phyloP scores from a whole-genome alignment of 2,888 invertebrate species.

The Hydraecia micacea region DNA sequence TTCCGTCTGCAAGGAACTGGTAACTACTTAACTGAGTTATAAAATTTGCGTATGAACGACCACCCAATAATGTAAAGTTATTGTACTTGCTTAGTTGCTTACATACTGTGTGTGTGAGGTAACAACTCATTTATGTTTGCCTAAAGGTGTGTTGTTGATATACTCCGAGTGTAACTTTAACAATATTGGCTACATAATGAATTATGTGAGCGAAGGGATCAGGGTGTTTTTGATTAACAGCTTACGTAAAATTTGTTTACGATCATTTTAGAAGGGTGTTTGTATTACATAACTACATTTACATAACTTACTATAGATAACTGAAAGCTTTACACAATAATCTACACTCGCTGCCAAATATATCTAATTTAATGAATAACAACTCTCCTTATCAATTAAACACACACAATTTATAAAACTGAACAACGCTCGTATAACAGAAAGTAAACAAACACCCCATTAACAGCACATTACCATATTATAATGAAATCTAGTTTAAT shows the following conservation, averaged over 20 bases:
- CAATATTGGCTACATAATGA: constrained; percentile 42
- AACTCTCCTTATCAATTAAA: constrained; percentile 9
- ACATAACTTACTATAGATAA: not conserved
- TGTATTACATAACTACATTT: not conserved
- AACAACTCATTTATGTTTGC: constrained; percentile 49
- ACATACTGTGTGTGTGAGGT: constrained; percentile 45
- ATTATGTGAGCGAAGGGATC: constrained; percentile 8
- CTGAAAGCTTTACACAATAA: not conserved
- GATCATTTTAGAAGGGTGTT: not conserved
- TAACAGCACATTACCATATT: constrained; percentile 46
- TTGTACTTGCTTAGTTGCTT: constrained; percentile 57
- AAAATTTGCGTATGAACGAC: constrained; percentile 65
- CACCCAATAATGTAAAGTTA: constrained; percentile 62
- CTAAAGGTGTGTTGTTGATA: constrained; percentile 40
- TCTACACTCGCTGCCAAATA: not conserved
- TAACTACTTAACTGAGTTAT: constrained; percentile 65
- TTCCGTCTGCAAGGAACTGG: constrained; percentile 60
- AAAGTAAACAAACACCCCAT: constrained; percentile 41
- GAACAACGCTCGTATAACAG: not conserved
- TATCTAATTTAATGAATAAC: not conserved
- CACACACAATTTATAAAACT: constrained; percentile 22
- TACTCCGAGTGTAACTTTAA: constrained; percentile 42
- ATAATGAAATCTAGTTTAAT: constrained; percentile 57
- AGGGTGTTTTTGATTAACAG: constrained; percentile 14
- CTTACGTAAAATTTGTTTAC: not conserved